Evolutionary conservation across 1,140 invertebrate species (phyloP).

Genomic region (Aphis gossypii): DNA sequence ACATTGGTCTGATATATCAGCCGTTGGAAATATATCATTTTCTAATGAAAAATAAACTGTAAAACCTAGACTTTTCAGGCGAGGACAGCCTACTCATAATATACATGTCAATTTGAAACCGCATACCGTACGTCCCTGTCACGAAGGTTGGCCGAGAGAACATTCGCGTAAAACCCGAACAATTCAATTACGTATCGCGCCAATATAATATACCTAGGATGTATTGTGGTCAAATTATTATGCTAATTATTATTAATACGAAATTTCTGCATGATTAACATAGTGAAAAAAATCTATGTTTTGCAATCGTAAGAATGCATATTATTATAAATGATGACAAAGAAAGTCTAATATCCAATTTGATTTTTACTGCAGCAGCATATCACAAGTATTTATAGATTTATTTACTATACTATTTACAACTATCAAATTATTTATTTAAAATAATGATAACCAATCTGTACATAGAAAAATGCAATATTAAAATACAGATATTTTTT

Average conservation of each 20-base stretch:
- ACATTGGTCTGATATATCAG: background rate
- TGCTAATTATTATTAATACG: background rate
- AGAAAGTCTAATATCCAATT: background rate
- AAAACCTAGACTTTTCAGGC: background rate
- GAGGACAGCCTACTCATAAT: background rate
- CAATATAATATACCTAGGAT: background rate
- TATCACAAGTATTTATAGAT: background rate
- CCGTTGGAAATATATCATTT: background rate
- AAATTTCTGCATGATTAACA: background rate
- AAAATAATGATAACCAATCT: background rate
- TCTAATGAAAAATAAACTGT: background rate
- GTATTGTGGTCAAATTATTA: slow-evolving; percentile 5
- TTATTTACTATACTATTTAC: background rate
- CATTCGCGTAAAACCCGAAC: background rate
- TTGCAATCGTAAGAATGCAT: background rate
- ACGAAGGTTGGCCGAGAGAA: slow-evolving; percentile 25
- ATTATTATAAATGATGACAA: background rate
- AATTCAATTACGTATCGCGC: background rate
- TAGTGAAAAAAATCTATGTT: background rate
- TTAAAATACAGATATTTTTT: background rate
- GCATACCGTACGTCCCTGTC: slow-evolving; percentile 6
- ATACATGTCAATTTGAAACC: background rate
- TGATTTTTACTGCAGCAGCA: background rate
- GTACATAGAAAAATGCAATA: background rate
- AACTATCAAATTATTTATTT: background rate